Percentiles rank a stretch among this genome's conserved stretches.
phyloP scores from a whole-genome alignment of 2,797 vertebrate genomes.

The Macrochelys suwanniensis region DNA sequence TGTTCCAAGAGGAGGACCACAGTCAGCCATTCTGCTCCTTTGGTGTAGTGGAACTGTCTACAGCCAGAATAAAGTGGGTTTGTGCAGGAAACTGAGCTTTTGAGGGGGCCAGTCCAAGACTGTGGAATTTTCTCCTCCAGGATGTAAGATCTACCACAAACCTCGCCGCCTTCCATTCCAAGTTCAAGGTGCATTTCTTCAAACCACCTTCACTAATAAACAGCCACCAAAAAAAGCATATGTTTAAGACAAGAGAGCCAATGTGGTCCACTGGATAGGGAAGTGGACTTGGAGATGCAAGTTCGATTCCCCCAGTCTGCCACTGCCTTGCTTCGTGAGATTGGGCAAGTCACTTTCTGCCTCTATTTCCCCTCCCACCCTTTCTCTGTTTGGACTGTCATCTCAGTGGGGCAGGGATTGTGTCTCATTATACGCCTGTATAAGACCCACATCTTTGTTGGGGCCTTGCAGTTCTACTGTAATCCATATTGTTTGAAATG shows the following conservation, averaged over 20 bases:
- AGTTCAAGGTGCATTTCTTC: neutral
- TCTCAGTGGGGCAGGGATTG: neutral
- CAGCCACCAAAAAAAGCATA: neutral
- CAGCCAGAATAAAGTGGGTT: rapidly evolving
- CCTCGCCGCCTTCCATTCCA: neutral
- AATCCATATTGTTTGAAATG: neutral
- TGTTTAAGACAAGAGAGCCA: neutral
- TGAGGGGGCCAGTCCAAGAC: rapidly evolving
- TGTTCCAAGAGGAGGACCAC: neutral
- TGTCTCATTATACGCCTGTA: rapidly evolving
- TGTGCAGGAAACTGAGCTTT: neutral
- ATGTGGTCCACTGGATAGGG: rapidly evolving
- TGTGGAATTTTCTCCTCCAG: neutral
- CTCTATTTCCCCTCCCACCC: rapidly evolving
- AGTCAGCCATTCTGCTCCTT: neutral
- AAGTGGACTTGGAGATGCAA: neutral
- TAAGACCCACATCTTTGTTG: rapidly evolving
- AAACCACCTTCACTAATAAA: neutral
- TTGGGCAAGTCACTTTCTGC: neutral
- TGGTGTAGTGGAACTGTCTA: rapidly evolving
- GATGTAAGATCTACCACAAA: rapidly evolving
- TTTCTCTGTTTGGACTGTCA: neutral
- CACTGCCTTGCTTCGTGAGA: neutral
- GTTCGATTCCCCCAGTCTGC: neutral
- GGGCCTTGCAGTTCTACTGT: neutral